Conservation (phyloP, 2,888 invertebrate genomes). For the Hirtodrosophila cameraria region DNA sequence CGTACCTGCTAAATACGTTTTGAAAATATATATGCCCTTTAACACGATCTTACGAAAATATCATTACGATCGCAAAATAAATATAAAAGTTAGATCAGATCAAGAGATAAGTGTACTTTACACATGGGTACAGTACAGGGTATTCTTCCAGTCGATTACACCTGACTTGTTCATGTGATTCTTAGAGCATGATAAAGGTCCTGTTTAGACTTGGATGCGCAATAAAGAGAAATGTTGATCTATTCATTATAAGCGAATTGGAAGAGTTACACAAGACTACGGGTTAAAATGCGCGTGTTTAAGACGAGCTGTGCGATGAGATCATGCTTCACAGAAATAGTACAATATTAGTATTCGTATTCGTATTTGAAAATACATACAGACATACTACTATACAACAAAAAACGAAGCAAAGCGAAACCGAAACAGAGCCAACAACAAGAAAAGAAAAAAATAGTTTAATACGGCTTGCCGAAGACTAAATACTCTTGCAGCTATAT, state of each 20-base stretch:
- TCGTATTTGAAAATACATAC: constrained; percentile 56
- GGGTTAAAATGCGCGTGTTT: constrained; percentile 66
- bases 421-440: constrained; percentile 54
- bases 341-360: constrained; percentile 63
- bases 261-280: constrained; percentile 41
- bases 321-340: constrained; percentile 74
- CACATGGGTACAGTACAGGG: too few relatives aligned
- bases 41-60: too few relatives aligned
- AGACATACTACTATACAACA: constrained; percentile 42
- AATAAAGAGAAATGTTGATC: constrained; percentile 8
- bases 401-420: constrained; percentile 49
- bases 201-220: constrained; percentile 3
- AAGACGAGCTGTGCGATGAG: constrained; percentile 69
- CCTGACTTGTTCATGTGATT: too few relatives aligned
- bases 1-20: too few relatives aligned
- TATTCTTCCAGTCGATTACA: too few relatives aligned
- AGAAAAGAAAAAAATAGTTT: constrained; percentile 5
- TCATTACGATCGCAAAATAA: too few relatives aligned
- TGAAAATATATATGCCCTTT: too few relatives aligned
- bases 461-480: not conserved
- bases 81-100: too few relatives aligned
- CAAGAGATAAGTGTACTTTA: too few relatives aligned
- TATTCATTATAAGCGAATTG: constrained; percentile 26
- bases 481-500: too few relatives aligned
- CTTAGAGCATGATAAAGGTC: not conserved